These are phyloP conservation scores for Galaxea fascicularis DNA, from an alignment of 92 coral and sea anemone species.

Conservation along the genomic window DNA sequence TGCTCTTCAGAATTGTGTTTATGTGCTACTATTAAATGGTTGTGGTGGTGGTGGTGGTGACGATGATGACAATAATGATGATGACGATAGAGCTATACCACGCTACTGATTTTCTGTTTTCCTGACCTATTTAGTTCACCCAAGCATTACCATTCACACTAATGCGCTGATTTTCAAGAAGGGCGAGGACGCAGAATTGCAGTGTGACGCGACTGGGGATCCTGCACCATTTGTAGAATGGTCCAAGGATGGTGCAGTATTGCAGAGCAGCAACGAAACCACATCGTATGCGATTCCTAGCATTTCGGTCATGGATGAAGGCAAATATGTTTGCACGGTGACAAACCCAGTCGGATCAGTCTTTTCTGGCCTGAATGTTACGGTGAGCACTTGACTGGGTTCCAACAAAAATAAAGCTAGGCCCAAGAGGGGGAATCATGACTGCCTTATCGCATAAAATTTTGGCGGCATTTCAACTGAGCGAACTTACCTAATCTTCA, in stretches of 20 bases:
- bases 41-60: too few species aligned
- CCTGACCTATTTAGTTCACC: neutral
- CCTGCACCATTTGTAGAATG: neutral
- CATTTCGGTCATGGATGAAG: neutral
- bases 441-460: too few species aligned
- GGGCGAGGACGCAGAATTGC: constrained; percentile 1
- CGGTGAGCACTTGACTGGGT: neutral
- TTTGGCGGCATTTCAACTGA: too few species aligned
- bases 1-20: too few species aligned
- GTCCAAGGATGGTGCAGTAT: neutral
- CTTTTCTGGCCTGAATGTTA: neutral
- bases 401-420: neutral
- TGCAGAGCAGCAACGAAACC: neutral
- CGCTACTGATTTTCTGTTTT: neutral
- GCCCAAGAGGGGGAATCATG: neutral
- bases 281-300: neutral
- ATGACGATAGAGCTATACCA: neutral
- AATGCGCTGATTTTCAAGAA: neutral
- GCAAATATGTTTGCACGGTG: neutral
- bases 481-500: too few species aligned
- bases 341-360: constrained; percentile 12
- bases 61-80: too few species aligned
- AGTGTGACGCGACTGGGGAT: constrained; percentile 4
- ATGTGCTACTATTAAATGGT: too few species aligned
- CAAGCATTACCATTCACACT: neutral